These are phyloP conservation scores for Petroica traversi DNA, from an alignment of 2,113 vertebrate genomes.

Conservation along the genomic window DNA sequence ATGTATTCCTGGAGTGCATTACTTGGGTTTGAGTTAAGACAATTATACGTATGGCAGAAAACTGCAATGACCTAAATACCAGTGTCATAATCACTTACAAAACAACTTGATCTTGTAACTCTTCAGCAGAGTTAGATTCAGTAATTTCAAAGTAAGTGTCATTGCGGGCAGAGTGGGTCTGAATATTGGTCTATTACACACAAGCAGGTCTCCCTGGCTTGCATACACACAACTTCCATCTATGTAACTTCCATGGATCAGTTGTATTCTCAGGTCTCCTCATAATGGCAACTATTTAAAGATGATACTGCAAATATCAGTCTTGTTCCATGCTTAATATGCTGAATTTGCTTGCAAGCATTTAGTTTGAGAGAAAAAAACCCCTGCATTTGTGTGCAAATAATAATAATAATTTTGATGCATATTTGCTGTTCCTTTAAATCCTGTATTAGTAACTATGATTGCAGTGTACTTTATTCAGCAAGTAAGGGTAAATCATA, in stretches of 20 bases:
- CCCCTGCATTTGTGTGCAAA: not conserved
- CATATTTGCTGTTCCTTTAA: not conserved
- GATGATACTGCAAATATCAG: not conserved
- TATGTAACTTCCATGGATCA: not conserved
- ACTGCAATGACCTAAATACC: not conserved
- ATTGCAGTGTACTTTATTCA: constrained; percentile 24
- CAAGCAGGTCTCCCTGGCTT: not conserved
- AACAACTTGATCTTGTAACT: not conserved
- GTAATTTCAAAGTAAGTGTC: not conserved
- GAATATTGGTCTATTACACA: not conserved
- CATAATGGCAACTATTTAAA: not conserved
- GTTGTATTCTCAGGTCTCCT: not conserved
- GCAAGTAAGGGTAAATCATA: not conserved
- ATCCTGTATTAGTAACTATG: not conserved
- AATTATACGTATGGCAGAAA: not conserved
- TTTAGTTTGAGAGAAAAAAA: not conserved
- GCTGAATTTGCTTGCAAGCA: not conserved
- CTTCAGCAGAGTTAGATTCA: not conserved
- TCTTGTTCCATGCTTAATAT: not conserved
- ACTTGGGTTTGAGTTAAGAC: not conserved
- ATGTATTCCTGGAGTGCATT: not conserved
- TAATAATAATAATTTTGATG: not conserved
- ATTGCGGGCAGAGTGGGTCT: not conserved
- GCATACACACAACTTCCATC: not conserved
- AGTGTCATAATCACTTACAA: not conserved